Evolutionary conservation across 1,140 invertebrate species (phyloP), one percentile per base, ranked within the genome.

Genomic region (Nixonia krombeini): DNA sequence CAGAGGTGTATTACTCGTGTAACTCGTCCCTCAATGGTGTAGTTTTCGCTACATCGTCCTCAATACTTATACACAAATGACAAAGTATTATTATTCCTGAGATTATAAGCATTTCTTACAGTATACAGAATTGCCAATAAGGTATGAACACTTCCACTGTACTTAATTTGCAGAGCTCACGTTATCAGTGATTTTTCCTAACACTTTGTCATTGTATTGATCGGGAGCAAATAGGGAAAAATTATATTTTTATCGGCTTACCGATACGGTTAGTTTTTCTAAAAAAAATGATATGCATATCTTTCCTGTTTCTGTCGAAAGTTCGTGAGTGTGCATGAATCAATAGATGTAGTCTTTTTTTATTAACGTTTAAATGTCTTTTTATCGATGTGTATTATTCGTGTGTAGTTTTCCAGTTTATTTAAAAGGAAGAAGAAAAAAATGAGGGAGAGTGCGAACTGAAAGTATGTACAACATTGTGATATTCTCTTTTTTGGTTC

Each of bases 191-290:
- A 53, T 41, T 9, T 33, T 64, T 55, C 59, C 50, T 64, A 9
- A 15, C 5, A 5, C 15, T 37, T 17, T 13, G 35, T 17, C 10
- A 17, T 13, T 13, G 1, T 41, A 41, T 56, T 28, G 47, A 65
- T 21, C 31, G 50, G 45, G 15, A 40, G 10, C 33, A 21, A 21
- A 2, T 47, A 44, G 44, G 21, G 50, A 45, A 58, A 66, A 55
- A 10, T 49, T 55, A 45, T 66, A 66, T 66, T 66, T 66, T 58
- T 66, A 66, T 66, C 45, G 46, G 51, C 17, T 21, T 8, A 40
- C 10, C 37, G 13, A 58, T 41, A 28, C 49, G 53, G 47, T 53
- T 59, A 59, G 55, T 58, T 58, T 66, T 66, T 66, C 53, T 58
- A 66, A 35, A n/a, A 41, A 49, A 62, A 38, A 31, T 26, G 25